phyloP scores from a whole-genome alignment of 2,888 invertebrate genomes.

The Trissoscelio sp. region DNA sequence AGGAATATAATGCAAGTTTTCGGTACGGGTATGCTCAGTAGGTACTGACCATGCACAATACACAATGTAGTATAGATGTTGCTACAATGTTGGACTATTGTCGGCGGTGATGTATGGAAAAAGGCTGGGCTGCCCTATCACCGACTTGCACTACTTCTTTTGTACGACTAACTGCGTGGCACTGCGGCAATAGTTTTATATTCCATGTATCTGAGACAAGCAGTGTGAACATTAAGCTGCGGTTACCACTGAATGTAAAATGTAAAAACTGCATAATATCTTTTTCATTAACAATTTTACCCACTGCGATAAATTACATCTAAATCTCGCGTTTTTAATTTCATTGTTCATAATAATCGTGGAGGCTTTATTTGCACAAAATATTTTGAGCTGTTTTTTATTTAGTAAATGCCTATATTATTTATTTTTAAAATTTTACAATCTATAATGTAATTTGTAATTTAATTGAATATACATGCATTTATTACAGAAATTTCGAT shows the following conservation, averaged over 20 bases:
- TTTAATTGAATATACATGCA: no score
- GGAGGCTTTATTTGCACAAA: no score
- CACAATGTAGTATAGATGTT: constrained; percentile 54
- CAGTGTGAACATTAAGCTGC: constrained; percentile 38
- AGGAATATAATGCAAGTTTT: constrained; percentile 42
- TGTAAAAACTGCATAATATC: neutral
- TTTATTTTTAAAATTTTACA: no score
- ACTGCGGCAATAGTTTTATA: constrained; percentile 57
- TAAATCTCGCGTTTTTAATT: no score
- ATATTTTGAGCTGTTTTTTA: no score
- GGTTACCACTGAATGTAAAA: constrained; percentile 34
- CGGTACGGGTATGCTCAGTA: constrained; percentile 24
- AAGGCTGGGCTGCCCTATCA: constrained; percentile 68
- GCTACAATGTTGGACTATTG: constrained; percentile 65
- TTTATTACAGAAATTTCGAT: no score
- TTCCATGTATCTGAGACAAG: constrained; percentile 53
- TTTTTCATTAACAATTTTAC: neutral
- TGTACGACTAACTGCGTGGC: constrained; percentile 52
- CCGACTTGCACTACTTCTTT: constrained; percentile 68
- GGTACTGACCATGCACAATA: constrained; percentile 54
- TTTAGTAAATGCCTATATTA: no score
- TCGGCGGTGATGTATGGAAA: constrained; percentile 71
- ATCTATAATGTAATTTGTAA: no score
- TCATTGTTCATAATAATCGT: no score
- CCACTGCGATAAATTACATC: neutral